phyloP scores from a whole-genome alignment of 92 coral and sea anemone species.

The Bergia puertoricense region DNA sequence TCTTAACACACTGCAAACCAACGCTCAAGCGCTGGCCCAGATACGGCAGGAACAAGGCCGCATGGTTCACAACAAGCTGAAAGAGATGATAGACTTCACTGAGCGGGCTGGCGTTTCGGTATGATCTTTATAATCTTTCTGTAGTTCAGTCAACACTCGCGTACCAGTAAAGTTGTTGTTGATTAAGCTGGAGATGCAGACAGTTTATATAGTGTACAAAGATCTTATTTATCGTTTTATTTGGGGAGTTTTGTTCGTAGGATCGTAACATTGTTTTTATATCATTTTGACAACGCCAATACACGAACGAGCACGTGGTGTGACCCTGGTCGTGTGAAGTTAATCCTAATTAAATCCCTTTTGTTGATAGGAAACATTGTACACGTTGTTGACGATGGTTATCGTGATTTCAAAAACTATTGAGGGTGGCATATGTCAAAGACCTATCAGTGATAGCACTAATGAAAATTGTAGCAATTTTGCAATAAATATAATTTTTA shows the following conservation, averaged over 20 bases:
- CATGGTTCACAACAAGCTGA: slow-evolving; percentile 65
- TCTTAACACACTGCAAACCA: slow-evolving; percentile 91
- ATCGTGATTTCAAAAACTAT: no score
- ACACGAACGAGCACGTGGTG: no score
- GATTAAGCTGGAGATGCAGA: background rate
- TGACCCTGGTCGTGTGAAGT: no score
- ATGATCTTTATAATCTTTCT: slow-evolving; percentile 4
- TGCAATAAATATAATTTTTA: no score
- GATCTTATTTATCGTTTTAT: background rate
- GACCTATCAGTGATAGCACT: no score
- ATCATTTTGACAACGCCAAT: no score
- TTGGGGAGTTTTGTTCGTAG: background rate
- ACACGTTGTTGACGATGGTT: no score
- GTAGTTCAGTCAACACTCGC: background rate
- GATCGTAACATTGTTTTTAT: no score
- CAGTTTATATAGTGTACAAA: background rate
- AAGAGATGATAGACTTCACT: slow-evolving; percentile 74
- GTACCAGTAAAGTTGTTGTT: background rate
- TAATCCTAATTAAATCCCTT: no score
- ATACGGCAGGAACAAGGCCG: slow-evolving; percentile 78
- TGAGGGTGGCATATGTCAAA: no score
- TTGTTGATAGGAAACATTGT: no score
- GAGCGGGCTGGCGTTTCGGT: slow-evolving; percentile 92
- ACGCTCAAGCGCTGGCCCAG: slow-evolving; percentile 88
- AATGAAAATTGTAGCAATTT: no score